phyloP scores from a whole-genome alignment of 2,113 vertebrate species.

The Cololabis saira region DNA sequence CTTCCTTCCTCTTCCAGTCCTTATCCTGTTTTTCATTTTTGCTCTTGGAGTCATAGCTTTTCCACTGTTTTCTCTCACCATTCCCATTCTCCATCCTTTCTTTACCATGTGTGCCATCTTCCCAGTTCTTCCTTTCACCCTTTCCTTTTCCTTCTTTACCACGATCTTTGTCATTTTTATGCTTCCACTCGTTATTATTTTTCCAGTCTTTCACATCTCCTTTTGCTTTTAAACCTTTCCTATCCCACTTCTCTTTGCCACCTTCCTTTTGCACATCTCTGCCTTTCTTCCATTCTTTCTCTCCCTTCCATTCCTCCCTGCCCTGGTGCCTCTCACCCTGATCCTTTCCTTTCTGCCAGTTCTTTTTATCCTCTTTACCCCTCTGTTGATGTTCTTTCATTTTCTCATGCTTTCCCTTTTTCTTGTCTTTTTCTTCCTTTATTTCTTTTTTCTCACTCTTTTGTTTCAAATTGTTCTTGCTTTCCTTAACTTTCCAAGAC shows the following conservation, averaged over 20 bases:
- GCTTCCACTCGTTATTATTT: constrained; percentile 22
- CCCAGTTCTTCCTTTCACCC: constrained; percentile 40
- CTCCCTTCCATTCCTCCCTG: constrained; percentile 30
- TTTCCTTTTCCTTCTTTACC: constrained; percentile 35
- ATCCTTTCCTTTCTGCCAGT: constrained; percentile 41
- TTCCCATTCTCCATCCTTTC: constrained; percentile 10
- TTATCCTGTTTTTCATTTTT: constrained; percentile 21
- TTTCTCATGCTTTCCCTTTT: constrained; percentile 56
- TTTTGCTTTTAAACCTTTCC: constrained; percentile 45
- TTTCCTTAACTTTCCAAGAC: constrained; percentile 52
- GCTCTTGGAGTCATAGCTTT: constrained; percentile 21
- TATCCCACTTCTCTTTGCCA: constrained; percentile 43
- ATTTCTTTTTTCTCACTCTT: constrained; percentile 54
- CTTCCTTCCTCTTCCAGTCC: constrained; percentile 30
- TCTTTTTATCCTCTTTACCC: constrained; percentile 36
- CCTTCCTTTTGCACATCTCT: constrained; percentile 38
- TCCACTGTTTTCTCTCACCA: constrained; percentile 34
- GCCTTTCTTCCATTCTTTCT: constrained; percentile 50
- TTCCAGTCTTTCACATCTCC: constrained; percentile 46
- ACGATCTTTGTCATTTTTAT: constrained; percentile 27
- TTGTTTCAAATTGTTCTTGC: constrained; percentile 49
- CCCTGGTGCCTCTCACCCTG: constrained; percentile 11
- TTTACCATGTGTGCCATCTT: constrained; percentile 16
- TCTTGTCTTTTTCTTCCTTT: constrained; percentile 59
- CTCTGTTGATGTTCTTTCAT: constrained; percentile 39